A percentile compares a stretch with the other conserved stretches of the same genome.
These are phyloP conservation scores for Agrilus biguttatus DNA, from an alignment of 2,888 invertebrate species.

Conservation along the genomic window DNA sequence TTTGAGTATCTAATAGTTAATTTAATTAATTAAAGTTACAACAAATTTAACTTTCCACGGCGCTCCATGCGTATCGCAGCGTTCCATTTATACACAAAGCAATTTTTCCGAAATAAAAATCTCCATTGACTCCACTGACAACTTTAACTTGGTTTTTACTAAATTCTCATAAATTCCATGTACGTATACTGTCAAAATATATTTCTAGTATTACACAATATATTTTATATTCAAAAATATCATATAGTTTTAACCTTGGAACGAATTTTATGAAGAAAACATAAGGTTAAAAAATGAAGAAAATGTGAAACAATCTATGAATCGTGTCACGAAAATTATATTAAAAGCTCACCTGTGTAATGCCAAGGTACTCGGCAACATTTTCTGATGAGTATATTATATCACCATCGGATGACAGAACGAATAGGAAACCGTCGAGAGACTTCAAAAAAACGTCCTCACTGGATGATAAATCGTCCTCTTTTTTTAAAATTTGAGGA, in stretches of 20 bases:
- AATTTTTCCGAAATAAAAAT: too few species aligned
- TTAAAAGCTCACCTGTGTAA: slow-evolving; percentile 64
- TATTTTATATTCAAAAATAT: too few species aligned
- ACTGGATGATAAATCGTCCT: slow-evolving; percentile 15
- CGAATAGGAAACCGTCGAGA: slow-evolving; percentile 81
- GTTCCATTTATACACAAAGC: too few species aligned
- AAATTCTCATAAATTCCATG: too few species aligned
- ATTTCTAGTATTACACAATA: too few species aligned
- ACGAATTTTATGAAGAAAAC: background rate
- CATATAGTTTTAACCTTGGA: background rate
- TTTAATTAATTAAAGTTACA: too few species aligned
- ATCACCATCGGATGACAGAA: slow-evolving; percentile 78
- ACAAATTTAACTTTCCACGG: too few species aligned
- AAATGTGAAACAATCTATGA: background rate
- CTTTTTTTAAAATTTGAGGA: slow-evolving; percentile 25
- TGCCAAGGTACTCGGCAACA: slow-evolving; percentile 78
- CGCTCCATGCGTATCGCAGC: too few species aligned
- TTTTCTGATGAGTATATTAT: slow-evolving; percentile 87
- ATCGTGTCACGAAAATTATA: slow-evolving; percentile 3
- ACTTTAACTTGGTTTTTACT: too few species aligned
- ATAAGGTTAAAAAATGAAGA: background rate
- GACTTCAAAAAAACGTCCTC: slow-evolving; percentile 62
- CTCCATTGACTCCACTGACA: too few species aligned
- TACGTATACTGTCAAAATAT: too few species aligned
- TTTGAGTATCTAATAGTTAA: too few species aligned